Percentiles rank a stretch among this genome's conserved stretches.
Evolutionary conservation across 2,797 vertebrate genomes (phyloP).

Genomic region (Borostomias antarcticus): DNA sequence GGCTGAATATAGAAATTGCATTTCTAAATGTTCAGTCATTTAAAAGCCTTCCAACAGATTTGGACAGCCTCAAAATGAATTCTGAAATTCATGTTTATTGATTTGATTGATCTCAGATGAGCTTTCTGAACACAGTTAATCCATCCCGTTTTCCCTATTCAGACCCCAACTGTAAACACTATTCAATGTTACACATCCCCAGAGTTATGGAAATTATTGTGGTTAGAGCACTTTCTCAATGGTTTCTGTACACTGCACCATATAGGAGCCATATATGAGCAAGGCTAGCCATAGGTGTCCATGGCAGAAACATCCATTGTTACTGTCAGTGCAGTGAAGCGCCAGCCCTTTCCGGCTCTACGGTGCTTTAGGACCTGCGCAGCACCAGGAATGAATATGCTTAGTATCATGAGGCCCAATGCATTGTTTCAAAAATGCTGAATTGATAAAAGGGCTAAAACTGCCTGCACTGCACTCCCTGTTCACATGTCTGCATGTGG

Average conservation of each 20-base stretch:
- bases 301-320: conserved; percentile 8
- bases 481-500: conserved; percentile 31
- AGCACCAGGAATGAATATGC: conserved; percentile 43
- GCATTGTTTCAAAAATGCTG: conserved; percentile 68
- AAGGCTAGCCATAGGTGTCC: conserved; percentile 1
- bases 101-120: too few relatives aligned
- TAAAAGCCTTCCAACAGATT: too few relatives aligned
- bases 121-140: too few relatives aligned
- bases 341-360: conserved; percentile 37
- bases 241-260: too few relatives aligned
- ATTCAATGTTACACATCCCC: too few relatives aligned
- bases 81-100: too few relatives aligned
- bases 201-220: too few relatives aligned
- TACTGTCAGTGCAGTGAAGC: conserved; percentile 15
- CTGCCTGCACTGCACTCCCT: conserved; percentile 69
- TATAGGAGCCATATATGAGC: neutral
- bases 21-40: too few relatives aligned
- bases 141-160: too few relatives aligned
- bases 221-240: neutral
- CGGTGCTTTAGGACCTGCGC: conserved; percentile 26
- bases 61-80: too few relatives aligned
- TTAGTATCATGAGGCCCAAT: conserved; percentile 39
- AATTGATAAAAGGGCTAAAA: conserved; percentile 62
- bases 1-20: too few relatives aligned
- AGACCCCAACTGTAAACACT: too few relatives aligned